A percentile compares a stretch with the other conserved stretches of the same genome.
Conservation (phyloP, 2,888 invertebrate genomes). For the Himalopsyche tibetana region DNA sequence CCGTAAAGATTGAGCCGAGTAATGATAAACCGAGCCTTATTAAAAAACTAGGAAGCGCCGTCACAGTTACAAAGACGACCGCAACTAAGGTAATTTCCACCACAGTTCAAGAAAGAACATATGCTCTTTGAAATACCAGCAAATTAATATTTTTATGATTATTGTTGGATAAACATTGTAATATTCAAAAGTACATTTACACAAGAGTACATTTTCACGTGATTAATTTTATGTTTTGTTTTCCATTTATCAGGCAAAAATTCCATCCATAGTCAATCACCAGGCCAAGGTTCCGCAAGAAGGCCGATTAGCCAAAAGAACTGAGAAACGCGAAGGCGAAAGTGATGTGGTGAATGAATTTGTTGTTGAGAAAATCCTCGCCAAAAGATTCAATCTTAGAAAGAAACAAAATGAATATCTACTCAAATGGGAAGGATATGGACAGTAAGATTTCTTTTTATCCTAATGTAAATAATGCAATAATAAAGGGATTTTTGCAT, state of each 20-base stretch:
- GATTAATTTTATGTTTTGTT: neutral
- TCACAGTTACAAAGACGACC: conserved; percentile 59
- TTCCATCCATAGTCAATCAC: conserved; percentile 43
- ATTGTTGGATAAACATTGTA: no score
- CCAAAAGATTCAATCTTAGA: conserved; percentile 88
- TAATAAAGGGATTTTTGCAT: neutral
- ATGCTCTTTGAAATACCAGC: no score
- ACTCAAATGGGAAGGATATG: conserved; percentile 90
- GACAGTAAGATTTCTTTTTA: conserved; percentile 77
- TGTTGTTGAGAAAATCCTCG: conserved; percentile 88
- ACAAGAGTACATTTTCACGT: no score
- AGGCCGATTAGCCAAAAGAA: conserved; percentile 73
- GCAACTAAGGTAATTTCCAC: conserved; percentile 46
- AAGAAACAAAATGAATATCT: conserved; percentile 88
- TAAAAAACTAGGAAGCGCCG: conserved; percentile 57
- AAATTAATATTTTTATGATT: no score
- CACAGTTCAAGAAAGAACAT: neutral
- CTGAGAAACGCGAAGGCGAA: conserved; percentile 68
- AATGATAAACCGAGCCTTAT: conserved; percentile 52
- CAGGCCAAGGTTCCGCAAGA: conserved; percentile 58
- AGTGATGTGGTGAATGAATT: conserved; percentile 77
- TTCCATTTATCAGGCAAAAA: conserved; percentile 41
- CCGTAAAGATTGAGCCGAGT: conserved; percentile 70
- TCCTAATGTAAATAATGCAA: conserved; percentile 28
- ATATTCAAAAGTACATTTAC: no score